phyloP scores from a whole-genome alignment of 2,888 invertebrate species.

The Drosophila merina region DNA sequence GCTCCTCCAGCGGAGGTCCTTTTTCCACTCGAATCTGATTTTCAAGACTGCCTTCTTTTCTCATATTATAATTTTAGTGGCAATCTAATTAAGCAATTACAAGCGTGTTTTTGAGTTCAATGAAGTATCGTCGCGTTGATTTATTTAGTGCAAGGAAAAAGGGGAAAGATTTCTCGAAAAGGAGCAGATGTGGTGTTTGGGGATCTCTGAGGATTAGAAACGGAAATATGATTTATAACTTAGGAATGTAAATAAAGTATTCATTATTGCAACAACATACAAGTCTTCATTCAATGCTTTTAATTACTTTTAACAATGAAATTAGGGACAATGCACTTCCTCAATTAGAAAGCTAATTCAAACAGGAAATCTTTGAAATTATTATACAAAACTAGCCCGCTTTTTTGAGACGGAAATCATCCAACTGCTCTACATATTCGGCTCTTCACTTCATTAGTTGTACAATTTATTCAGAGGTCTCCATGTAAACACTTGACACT shows the following conservation, averaged over 20 bases:
- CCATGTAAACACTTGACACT: slow-evolving; percentile 31
- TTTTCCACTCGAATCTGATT: slow-evolving; percentile 14
- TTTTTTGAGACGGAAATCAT: background rate
- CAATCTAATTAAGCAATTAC: slow-evolving; percentile 79
- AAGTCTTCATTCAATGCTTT: too few species aligned
- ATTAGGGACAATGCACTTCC: too few species aligned
- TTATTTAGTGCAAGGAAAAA: slow-evolving; percentile 48
- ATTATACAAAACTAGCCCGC: background rate
- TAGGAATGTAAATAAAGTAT: too few species aligned
- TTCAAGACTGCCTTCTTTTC: slow-evolving; percentile 18
- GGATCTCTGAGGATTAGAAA: background rate
- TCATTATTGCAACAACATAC: too few species aligned
- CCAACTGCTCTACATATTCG: background rate
- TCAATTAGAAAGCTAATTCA: background rate
- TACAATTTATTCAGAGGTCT: slow-evolving; percentile 32
- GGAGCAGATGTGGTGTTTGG: slow-evolving; percentile 21
- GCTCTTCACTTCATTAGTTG: slow-evolving; percentile 42
- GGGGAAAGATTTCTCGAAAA: background rate
- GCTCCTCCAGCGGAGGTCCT: slow-evolving; percentile 35
- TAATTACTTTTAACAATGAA: too few species aligned
- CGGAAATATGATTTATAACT: background rate
- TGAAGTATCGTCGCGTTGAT: slow-evolving; percentile 49
- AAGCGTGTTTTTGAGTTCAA: slow-evolving; percentile 42
- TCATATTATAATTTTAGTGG: slow-evolving; percentile 73
- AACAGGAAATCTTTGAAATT: background rate